Conservation (phyloP, 1,140 invertebrate species). For the Drosophila guanche region DNA sequence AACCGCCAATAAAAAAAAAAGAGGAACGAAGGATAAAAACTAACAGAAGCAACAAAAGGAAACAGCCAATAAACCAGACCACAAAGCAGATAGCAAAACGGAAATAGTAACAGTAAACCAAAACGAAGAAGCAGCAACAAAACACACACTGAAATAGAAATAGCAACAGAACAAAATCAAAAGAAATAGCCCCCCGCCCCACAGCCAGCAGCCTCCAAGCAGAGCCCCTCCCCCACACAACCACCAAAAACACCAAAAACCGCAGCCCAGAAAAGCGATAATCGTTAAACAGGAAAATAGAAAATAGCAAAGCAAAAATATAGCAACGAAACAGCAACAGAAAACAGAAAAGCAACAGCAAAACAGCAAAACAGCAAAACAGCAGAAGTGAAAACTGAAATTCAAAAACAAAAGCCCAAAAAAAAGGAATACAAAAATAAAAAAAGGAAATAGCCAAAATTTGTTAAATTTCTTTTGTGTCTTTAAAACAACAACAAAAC, state of each 20-base stretch:
- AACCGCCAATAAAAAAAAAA: constrained; percentile 24
- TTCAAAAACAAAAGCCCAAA: constrained; percentile 51
- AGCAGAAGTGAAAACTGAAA: constrained; percentile 64
- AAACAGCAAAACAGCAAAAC: constrained; percentile 47
- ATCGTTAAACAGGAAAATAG: constrained; percentile 36
- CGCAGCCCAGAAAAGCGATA: constrained; percentile 28
- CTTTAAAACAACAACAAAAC: constrained; percentile 44
- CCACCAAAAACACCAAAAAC: constrained; percentile 2
- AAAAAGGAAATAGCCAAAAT: constrained; percentile 78
- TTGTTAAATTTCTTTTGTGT: constrained; percentile 78
- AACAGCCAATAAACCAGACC: constrained; percentile 57
- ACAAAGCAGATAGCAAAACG: constrained; percentile 30
- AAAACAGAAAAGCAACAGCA: constrained; percentile 42
- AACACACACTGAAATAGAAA: constrained; percentile 24
- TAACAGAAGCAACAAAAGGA: constrained; percentile 37
- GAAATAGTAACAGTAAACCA: constrained; percentile 23
- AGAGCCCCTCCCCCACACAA: constrained; percentile 1
- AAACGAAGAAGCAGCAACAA: constrained; percentile 19
- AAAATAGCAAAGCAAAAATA: constrained; percentile 40
- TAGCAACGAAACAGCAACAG: constrained; percentile 32
- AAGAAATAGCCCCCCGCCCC: constrained; percentile 44
- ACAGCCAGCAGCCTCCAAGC: constrained; percentile 18
- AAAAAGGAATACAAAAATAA: constrained; percentile 48
- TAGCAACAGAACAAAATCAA: constrained; percentile 35
- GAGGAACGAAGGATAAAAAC: constrained; percentile 23